Base-by-base conservation (phyloP, 2,113 vertebrate species). In the Pterocles gutturalis region DNA sequence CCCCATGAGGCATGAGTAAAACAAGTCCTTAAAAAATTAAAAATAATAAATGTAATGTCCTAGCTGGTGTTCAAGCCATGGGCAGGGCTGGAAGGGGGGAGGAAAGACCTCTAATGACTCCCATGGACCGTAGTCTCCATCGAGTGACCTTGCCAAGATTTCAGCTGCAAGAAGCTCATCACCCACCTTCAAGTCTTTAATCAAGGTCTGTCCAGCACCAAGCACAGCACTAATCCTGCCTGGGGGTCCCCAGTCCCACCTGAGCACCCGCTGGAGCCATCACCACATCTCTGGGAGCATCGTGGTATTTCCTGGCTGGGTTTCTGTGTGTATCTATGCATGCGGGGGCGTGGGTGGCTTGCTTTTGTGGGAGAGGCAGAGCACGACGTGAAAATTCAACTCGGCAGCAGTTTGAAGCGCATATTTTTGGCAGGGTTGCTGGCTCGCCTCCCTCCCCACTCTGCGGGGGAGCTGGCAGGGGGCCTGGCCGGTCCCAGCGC, bases 221-320 rank as follows among this genome's bases (percentile, higher is more conserved):
- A 61, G 34, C 53, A 14, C 24, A 7, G 45, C 36, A 41, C 49
- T 31, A 31, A 91, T 78, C 65, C 83, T 80, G 41, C 54, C 43
- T 1, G 1, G 33, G 20, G 21, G 11, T 18, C 25, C 43, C 51
- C n/a, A 19, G 0, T 26, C 55, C 66, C 21, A 43, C 20, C n/a
- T 7, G 1, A 54, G 29, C 12, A 20, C 51, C 26, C 1, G 0
- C 49, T 15, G 36, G 55, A 70, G 36, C 51, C 57, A 15, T 36
- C 3, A 2, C 21, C 6, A 20, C 3, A 2, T 13, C 31, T 45
- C 28, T 1, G 4, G n/a, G 17, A 78, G 58, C 22, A 15, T 12
- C 3, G 2, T 7, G 20, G 12, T 11, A 8, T 19, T 64, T 29
- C 77, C 57, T 31, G 61, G 49, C 55, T 43, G 71, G 18, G 49